Conservation (phyloP, 1,140 invertebrate genomes). For the Drosophila repleta region DNA sequence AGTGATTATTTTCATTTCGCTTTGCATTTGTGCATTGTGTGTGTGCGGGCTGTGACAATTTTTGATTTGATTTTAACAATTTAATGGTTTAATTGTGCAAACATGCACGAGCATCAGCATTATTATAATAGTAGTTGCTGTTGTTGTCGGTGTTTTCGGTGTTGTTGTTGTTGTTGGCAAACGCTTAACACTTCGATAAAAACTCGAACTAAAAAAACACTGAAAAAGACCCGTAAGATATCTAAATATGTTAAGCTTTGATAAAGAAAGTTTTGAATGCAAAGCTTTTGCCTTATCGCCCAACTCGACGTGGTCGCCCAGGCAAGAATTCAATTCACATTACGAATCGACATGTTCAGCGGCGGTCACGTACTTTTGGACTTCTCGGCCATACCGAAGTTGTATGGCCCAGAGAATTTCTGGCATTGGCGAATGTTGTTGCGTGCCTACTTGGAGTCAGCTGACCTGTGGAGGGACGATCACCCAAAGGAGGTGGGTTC, state of each 20-base stretch:
- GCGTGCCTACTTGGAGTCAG: conserved; percentile 49
- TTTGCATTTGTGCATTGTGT: conserved; percentile 14
- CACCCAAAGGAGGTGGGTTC: conserved; percentile 51
- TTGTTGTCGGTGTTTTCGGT: conserved; percentile 1
- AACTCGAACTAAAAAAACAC: neutral
- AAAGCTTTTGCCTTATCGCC: conserved; percentile 17
- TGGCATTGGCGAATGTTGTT: conserved; percentile 66
- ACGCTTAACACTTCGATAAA: conserved; percentile 42
- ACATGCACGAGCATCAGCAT: conserved; percentile 7
- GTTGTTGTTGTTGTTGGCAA: neutral
- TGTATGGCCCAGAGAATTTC: conserved; percentile 56
- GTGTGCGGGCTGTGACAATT: conserved; percentile 40
- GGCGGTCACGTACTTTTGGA: conserved; percentile 52
- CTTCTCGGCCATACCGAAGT: conserved; percentile 59
- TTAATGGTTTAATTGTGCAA: conserved; percentile 75
- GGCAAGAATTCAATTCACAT: conserved; percentile 10
- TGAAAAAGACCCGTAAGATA: conserved; percentile 22
- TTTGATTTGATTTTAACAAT: conserved; percentile 76
- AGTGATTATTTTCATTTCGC: conserved; percentile 31
- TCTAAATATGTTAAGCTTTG: conserved; percentile 36
- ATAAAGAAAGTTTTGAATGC: conserved; percentile 30
- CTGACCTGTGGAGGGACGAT: conserved; percentile 61
- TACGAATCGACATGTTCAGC: conserved; percentile 22
- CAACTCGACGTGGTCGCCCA: neutral
- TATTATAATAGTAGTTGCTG: neutral